Conservation (phyloP, 2,797 vertebrate genomes). For the Nothura maculosa region DNA sequence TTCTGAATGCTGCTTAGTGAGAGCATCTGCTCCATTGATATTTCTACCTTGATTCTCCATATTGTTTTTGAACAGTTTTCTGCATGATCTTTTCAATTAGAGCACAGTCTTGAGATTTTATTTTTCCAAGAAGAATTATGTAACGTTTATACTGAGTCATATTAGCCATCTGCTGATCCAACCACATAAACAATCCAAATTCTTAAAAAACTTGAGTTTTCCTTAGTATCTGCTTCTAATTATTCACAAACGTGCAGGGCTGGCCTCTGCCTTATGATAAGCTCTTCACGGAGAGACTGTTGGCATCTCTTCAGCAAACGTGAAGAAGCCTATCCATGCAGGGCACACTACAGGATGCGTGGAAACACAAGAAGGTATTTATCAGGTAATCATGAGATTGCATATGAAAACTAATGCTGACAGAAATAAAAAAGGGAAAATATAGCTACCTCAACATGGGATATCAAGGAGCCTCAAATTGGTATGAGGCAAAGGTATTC, state of each 20-base stretch:
- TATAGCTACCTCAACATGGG: background rate
- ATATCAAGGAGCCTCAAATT: background rate
- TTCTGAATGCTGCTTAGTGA: constrained; percentile 5
- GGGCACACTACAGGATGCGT: background rate
- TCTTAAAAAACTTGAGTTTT: constrained; percentile 19
- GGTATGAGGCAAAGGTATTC: background rate
- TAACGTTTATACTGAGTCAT: constrained; percentile 66
- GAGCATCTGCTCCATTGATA: constrained; percentile 32
- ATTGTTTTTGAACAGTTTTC: constrained; percentile 22
- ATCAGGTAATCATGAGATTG: background rate
- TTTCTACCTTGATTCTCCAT: background rate
- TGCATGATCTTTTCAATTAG: constrained; percentile 59
- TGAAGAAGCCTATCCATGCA: background rate
- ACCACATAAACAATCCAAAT: constrained; percentile 59
- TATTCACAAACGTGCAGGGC: background rate
- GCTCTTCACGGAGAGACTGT: background rate
- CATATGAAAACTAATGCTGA: background rate
- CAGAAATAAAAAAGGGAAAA: background rate
- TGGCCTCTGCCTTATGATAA: background rate
- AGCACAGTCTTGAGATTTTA: constrained; percentile 50
- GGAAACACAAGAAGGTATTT: background rate
- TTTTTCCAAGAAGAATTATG: constrained; percentile 65
- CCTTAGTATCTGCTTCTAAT: background rate
- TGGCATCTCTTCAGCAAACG: background rate
- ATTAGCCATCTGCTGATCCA: constrained; percentile 70